Evolutionary conservation across 2,113 vertebrate species (phyloP).

Genomic region (Petrocephalus microphthalmus): DNA sequence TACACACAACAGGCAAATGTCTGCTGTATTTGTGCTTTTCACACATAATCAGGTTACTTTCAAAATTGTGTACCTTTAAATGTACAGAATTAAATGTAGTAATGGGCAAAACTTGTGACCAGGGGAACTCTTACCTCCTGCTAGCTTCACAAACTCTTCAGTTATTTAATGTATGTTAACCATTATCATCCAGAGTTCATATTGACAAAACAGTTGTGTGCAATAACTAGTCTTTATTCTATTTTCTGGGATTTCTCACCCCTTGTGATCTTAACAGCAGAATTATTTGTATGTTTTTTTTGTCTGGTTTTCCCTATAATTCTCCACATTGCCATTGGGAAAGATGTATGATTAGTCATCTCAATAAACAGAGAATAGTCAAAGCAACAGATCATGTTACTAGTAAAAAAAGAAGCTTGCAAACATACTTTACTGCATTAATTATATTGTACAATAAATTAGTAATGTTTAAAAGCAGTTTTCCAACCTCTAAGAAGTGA

Average conservation of each 20-base stretch:
- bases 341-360: neutral
- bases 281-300: neutral
- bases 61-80: neutral
- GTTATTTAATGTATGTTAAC: neutral
- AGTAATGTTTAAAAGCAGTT: conserved; percentile 15
- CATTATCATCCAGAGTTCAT: neutral
- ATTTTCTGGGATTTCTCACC: neutral
- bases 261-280: neutral
- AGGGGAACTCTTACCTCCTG: neutral
- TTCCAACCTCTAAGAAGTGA: conserved; percentile 12
- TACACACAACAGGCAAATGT: neutral
- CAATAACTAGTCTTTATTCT: neutral
- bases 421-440: conserved; percentile 7
- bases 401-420: neutral
- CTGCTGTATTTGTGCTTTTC: neutral
- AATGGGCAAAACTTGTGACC: neutral
- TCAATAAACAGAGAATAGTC: neutral
- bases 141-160: neutral
- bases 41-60: neutral
- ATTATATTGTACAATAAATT: neutral
- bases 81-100: neutral
- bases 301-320: neutral
- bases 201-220: neutral
- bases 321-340: neutral
- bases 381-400: neutral